These are phyloP conservation scores for Rhynchonycteris naso DNA, from an alignment of 2,797 vertebrate genomes.

Conservation along the genomic window DNA sequence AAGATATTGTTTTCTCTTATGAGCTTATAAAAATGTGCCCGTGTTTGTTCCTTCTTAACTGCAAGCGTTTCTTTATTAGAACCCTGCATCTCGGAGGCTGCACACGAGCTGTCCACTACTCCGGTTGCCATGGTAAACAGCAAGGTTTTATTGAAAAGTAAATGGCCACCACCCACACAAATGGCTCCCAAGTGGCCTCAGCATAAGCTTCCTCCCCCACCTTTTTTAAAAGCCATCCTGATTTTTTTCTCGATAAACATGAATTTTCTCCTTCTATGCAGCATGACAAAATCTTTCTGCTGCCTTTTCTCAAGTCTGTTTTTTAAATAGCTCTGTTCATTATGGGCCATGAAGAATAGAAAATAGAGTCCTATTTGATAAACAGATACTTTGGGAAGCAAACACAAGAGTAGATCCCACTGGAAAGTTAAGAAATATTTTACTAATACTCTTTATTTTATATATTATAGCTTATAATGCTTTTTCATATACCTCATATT, in stretches of 20 bases:
- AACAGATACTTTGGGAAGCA: not conserved
- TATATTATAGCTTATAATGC: not conserved
- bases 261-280: constrained; percentile 17
- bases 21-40: constrained; percentile 62
- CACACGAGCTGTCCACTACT: not conserved
- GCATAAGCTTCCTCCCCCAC: constrained; percentile 18
- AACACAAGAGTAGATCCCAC: not conserved
- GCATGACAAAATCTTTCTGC: not conserved
- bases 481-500: not conserved
- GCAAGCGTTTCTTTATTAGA: constrained; percentile 77
- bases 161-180: constrained; percentile 78
- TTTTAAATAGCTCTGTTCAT: not conserved
- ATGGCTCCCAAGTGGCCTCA: constrained; percentile 71
- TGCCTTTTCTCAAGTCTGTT: not conserved
- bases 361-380: not conserved
- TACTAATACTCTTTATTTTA: not conserved
- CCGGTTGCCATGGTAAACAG: constrained; percentile 84
- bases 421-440: not conserved
- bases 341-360: not conserved
- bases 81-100: constrained; percentile 55
- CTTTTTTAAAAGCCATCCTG: not conserved
- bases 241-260: constrained; percentile 30
- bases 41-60: constrained; percentile 67
- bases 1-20: constrained; percentile 69
- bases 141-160: constrained; percentile 84